A percentile compares a stretch with the other conserved stretches of the same genome.
Conservation (phyloP, 2,888 invertebrate species). For the Agonopterix heracliana region DNA sequence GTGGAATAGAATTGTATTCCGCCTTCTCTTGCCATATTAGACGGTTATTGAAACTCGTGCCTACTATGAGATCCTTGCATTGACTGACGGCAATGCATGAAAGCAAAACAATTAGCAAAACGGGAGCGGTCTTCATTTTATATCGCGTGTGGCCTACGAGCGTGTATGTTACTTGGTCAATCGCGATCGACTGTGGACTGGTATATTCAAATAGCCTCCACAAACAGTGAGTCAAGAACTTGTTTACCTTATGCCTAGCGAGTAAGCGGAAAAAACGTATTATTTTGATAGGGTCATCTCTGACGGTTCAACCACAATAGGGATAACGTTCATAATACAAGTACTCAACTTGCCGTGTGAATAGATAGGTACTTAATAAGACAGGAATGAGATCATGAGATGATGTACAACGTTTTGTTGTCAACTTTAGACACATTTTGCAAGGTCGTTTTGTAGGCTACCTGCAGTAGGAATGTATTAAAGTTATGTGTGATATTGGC, state of each 20-base stretch:
- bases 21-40: slow-evolving; percentile 59
- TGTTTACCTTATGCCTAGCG: slow-evolving; percentile 34
- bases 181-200: slow-evolving; percentile 33
- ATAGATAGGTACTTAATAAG: too few relatives aligned
- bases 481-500: too few relatives aligned
- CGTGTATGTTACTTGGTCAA: slow-evolving; percentile 37
- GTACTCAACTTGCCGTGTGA: too few relatives aligned
- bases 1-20: slow-evolving; percentile 59
- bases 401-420: too few relatives aligned
- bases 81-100: slow-evolving; percentile 42
- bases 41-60: slow-evolving; percentile 60
- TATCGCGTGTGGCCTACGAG: slow-evolving; percentile 11
- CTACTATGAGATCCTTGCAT: slow-evolving; percentile 62
- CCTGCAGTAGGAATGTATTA: too few relatives aligned
- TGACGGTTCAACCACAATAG: too few relatives aligned
- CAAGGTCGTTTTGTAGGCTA: too few relatives aligned
- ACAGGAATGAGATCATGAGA: too few relatives aligned
- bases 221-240: slow-evolving; percentile 22
- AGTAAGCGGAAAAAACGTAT: slow-evolving; percentile 42
- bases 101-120: slow-evolving; percentile 43
- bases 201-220: background rate
- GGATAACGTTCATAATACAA: too few relatives aligned
- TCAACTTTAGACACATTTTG: too few relatives aligned
- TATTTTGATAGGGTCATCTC: slow-evolving; percentile 6
- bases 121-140: slow-evolving; percentile 47